phyloP scores from a whole-genome alignment of 2,797 vertebrate genomes.

The Pipistrellus pygmaeus region DNA sequence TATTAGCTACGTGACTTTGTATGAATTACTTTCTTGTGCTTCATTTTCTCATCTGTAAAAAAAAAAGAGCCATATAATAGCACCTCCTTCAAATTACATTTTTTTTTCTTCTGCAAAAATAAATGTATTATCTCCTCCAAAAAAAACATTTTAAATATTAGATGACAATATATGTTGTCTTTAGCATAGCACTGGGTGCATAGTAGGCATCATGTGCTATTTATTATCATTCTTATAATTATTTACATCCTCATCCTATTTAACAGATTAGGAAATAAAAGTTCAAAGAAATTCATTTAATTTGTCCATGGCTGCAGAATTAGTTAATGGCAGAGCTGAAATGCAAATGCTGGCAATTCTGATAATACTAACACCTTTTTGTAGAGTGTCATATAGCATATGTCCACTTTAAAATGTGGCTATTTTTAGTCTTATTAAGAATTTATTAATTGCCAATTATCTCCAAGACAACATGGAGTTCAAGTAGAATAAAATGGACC shows the following conservation, averaged over 20 bases:
- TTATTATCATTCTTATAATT: not conserved
- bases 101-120: constrained; percentile 47
- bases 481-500: not conserved
- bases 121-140: not conserved
- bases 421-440: constrained; percentile 1
- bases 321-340: not conserved
- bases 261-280: constrained; percentile 10
- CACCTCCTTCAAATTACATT: not conserved
- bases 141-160: constrained; percentile 45
- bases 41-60: constrained; percentile 40
- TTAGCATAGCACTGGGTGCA: not conserved
- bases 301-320: not conserved
- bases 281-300: constrained; percentile 15
- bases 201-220: not conserved
- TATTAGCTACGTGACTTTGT: not conserved
- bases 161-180: not conserved
- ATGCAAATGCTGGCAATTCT: constrained; percentile 26
- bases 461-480: not conserved
- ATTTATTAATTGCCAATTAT: constrained; percentile 30
- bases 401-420: not conserved
- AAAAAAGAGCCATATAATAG: constrained; percentile 31
- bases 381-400: not conserved
- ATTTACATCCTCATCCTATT: constrained; percentile 29
- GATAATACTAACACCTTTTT: constrained; percentile 7
- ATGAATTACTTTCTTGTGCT: constrained; percentile 19